Conservation (phyloP, 2,113 vertebrate genomes). For the Strix aluco region DNA sequence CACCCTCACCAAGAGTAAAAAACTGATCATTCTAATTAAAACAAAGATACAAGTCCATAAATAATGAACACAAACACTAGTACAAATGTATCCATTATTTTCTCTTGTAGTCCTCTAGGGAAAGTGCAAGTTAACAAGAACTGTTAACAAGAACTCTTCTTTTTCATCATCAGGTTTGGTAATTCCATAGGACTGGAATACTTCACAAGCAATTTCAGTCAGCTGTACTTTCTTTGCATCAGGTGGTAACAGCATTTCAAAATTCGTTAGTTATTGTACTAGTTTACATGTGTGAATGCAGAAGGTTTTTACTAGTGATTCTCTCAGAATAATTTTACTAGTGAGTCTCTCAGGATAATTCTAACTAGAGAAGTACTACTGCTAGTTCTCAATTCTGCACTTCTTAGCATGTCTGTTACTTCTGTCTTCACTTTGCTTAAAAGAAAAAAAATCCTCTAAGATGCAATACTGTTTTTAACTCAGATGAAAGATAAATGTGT, state of each 20-base stretch:
- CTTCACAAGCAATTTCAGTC: background rate
- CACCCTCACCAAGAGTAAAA: background rate
- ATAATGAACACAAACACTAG: background rate
- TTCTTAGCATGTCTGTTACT: background rate
- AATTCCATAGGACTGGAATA: background rate
- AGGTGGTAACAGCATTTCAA: background rate
- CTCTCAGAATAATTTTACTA: background rate
- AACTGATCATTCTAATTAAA: background rate
- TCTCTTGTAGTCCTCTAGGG: background rate
- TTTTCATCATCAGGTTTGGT: background rate
- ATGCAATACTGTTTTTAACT: background rate
- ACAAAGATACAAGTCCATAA: background rate
- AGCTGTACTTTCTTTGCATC: background rate
- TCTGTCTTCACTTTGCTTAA: background rate
- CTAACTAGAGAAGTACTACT: background rate
- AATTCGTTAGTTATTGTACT: background rate
- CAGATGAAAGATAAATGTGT: background rate
- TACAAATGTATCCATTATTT: background rate
- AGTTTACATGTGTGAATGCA: background rate
- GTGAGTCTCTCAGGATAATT: background rate
- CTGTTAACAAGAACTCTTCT: background rate
- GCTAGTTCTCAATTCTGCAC: background rate
- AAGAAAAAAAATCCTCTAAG: background rate
- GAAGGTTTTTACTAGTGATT: background rate
- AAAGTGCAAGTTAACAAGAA: background rate